These are phyloP conservation scores for Perdita meconis DNA, from an alignment of 2,888 invertebrate species.

Conservation along the genomic window DNA sequence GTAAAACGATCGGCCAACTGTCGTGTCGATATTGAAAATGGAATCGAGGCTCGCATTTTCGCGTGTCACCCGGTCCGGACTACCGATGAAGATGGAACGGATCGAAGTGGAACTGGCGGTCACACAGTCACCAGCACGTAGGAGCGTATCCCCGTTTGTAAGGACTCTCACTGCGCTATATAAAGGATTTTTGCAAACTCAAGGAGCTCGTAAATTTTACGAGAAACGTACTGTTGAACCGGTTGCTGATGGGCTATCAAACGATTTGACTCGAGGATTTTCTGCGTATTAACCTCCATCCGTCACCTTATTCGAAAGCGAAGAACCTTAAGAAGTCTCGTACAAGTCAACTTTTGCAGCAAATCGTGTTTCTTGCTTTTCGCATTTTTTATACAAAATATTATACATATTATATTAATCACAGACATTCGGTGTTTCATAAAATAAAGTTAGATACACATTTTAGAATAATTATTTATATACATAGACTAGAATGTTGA, in stretches of 20 bases:
- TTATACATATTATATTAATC: too few relatives aligned
- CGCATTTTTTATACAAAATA: too few relatives aligned
- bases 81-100: slow-evolving; percentile 53
- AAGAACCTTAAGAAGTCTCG: not conserved
- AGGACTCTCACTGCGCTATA: slow-evolving; percentile 30
- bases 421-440: too few relatives aligned
- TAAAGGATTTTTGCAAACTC: slow-evolving; percentile 65
- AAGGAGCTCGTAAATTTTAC: slow-evolving; percentile 62
- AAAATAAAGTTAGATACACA: too few relatives aligned
- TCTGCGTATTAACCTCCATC: not conserved
- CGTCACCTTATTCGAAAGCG: not conserved
- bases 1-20: slow-evolving; percentile 46
- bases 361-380: too few relatives aligned
- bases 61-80: slow-evolving; percentile 47
- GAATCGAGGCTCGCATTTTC: slow-evolving; percentile 39
- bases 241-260: slow-evolving; percentile 42
- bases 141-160: slow-evolving; percentile 8
- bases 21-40: slow-evolving; percentile 58
- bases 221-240: slow-evolving; percentile 25
- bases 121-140: slow-evolving; percentile 3
- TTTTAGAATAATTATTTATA: too few relatives aligned
- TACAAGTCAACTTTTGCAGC: too few relatives aligned
- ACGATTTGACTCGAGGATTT: slow-evolving; percentile 9
- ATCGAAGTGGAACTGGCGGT: slow-evolving; percentile 32
- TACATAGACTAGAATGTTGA: too few relatives aligned